A percentile compares a stretch with the other conserved stretches of the same genome.
phyloP scores from a whole-genome alignment of 2,797 vertebrate genomes.

The Lophius americanus region DNA sequence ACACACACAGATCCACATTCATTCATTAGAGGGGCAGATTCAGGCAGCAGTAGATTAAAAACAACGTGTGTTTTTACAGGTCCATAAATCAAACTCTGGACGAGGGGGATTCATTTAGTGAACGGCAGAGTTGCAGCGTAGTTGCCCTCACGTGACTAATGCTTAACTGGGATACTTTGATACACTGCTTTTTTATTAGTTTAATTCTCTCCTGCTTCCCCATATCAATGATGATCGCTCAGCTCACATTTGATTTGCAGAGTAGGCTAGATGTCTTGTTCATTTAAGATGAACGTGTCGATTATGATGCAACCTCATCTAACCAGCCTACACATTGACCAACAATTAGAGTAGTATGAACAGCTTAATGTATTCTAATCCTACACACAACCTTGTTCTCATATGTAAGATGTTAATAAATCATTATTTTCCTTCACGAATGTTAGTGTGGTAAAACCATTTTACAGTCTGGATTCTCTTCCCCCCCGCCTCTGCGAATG shows the following conservation, averaged over 20 bases:
- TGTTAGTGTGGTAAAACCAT: constrained; percentile 24
- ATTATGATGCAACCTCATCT: constrained; percentile 46
- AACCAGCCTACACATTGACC: constrained; percentile 23
- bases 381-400: constrained; percentile 37
- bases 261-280: constrained; percentile 58
- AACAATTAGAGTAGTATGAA: constrained; percentile 31
- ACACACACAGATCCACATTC: constrained; percentile 69
- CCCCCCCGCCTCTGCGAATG: constrained; percentile 19
- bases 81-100: constrained; percentile 81
- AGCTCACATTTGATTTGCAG: constrained; percentile 70
- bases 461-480: constrained; percentile 37
- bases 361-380: constrained; percentile 35
- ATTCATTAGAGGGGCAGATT: constrained; percentile 78
- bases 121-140: constrained; percentile 71
- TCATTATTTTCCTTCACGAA: constrained; percentile 28
- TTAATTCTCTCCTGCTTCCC: constrained; percentile 70
- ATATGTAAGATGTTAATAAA: constrained; percentile 38
- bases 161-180: constrained; percentile 72
- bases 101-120: constrained; percentile 80
- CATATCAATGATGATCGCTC: constrained; percentile 70
- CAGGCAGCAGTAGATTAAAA: constrained; percentile 83
- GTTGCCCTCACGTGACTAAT: constrained; percentile 74
- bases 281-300: constrained; percentile 48
- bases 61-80: constrained; percentile 83
- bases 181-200: constrained; percentile 80